phyloP scores from a whole-genome alignment of 2,797 vertebrate species.

The Decapterus maruadsi region DNA sequence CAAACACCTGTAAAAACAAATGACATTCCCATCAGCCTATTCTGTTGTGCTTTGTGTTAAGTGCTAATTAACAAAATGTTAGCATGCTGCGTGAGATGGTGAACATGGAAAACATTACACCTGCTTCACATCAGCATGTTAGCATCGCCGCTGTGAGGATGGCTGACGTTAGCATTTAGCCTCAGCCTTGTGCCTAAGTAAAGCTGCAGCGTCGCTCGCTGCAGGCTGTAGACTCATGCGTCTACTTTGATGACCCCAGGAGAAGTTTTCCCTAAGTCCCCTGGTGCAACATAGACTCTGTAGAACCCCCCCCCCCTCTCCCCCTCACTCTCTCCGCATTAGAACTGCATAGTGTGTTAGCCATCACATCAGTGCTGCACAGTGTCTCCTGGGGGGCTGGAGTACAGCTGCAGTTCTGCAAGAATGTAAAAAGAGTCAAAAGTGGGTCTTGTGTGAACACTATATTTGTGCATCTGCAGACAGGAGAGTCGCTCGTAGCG shows the following conservation, averaged over 20 bases:
- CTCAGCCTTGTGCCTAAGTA: background rate
- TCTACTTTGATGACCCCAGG: background rate
- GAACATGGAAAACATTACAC: background rate
- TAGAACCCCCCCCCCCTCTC: background rate
- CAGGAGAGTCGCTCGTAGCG: conserved; percentile 24
- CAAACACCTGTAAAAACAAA: background rate
- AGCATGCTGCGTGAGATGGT: too few relatives aligned
- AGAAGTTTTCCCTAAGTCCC: conserved; percentile 18
- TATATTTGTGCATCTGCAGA: conserved; percentile 27
- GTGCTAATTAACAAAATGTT: background rate
- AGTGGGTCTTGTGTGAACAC: conserved; percentile 32
- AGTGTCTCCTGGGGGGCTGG: conserved; percentile 43
- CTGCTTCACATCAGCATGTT: background rate
- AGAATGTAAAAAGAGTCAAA: conserved; percentile 31
- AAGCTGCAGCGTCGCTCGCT: background rate
- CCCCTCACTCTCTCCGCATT: conserved; percentile 6
- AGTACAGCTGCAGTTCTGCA: conserved; percentile 57
- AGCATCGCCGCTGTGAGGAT: background rate
- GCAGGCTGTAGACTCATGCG: background rate
- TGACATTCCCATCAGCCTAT: background rate
- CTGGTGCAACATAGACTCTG: background rate
- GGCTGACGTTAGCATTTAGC: conserved; percentile 1
- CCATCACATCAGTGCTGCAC: conserved; percentile 20
- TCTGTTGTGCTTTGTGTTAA: background rate
- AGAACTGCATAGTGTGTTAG: conserved; percentile 22